Evolutionary conservation across 2,113 vertebrate species (phyloP).

Genomic region (Capreolus pygargus): DNA sequence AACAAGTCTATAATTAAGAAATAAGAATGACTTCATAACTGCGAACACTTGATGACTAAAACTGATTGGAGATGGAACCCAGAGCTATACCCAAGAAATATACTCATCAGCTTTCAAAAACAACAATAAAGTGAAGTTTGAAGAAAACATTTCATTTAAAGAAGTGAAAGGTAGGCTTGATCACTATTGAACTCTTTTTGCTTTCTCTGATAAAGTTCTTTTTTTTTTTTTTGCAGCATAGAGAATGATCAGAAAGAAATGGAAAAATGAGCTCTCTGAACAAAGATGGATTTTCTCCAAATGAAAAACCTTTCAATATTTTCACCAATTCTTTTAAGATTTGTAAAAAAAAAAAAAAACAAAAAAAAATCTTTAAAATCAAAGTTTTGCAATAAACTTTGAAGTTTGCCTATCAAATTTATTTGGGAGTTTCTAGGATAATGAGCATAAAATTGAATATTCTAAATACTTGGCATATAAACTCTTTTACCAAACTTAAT

Average conservation of each 20-base stretch:
- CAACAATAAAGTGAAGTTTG: not conserved
- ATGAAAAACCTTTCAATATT: constrained; percentile 21
- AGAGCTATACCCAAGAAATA: not conserved
- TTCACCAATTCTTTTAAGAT: not conserved
- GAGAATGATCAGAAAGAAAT: not conserved
- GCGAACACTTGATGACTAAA: not conserved
- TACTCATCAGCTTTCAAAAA: not conserved
- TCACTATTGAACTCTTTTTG: not conserved
- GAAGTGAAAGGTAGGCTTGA: not conserved
- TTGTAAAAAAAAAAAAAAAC: not conserved
- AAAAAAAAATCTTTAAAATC: not conserved
- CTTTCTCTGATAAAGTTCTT: not conserved
- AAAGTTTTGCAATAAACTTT: not conserved
- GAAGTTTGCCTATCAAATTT: not conserved
- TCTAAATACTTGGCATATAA: not conserved
- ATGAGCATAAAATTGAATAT: not conserved
- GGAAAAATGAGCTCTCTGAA: constrained; percentile 10
- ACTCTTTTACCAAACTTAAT: not conserved
- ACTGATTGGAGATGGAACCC: not conserved
- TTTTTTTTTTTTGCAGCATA: not conserved
- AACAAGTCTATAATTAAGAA: not conserved
- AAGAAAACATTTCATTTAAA: constrained; percentile 7
- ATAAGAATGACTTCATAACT: not conserved
- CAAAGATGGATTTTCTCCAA: not conserved
- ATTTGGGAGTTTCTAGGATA: not conserved